Evolutionary conservation across 2,888 invertebrate species (phyloP), one percentile per base, ranked within the genome.

Genomic region (Cosmia trapezina): DNA sequence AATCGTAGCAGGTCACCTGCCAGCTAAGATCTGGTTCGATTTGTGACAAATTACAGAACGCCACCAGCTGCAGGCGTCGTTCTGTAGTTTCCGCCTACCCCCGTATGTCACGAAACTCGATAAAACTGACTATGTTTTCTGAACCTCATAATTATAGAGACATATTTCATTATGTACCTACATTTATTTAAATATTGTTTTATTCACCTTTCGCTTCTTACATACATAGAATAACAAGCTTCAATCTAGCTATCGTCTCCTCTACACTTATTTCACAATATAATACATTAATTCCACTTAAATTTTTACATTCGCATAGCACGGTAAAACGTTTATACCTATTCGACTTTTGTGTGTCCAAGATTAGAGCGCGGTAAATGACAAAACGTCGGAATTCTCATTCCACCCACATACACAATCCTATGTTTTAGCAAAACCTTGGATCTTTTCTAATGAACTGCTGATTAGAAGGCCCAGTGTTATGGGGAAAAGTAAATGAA

Each of bases 381-480:
- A 66, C 51, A 74, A 80, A 75, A 74, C 19, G n/a, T 70, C 2
- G 49, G 37, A 63, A 70, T 80, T 56, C 33, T 11, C 37, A 60
- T 51, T 51, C 45, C 28, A 9, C 64, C 22, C 7, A 56, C 41
- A 22, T 41, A 59, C 1, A 43, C 17, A 49, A 51, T 49, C 45
- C 28, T 57, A 45, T 28, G 57, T 56, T 68, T 74, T 53, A 62
- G 67, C 59, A 69, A 60, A 73, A 53, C 73, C 85, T 75, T 82
- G 62, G n/a, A 51, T 66, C 17, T 74, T 83, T 67, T 71, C 65
- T 83, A 76, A 81, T 73, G 73, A 83, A 60, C 74, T 83, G 75
- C 61, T 83, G 70, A 84, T 72, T 73, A 70, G 62, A 61, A 45
- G 28, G 49, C 69, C 54, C 63, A 60, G 47, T 53, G 54, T 65